phyloP scores from a whole-genome alignment of 2,888 invertebrate genomes.

The Ptilodon capucinus region DNA sequence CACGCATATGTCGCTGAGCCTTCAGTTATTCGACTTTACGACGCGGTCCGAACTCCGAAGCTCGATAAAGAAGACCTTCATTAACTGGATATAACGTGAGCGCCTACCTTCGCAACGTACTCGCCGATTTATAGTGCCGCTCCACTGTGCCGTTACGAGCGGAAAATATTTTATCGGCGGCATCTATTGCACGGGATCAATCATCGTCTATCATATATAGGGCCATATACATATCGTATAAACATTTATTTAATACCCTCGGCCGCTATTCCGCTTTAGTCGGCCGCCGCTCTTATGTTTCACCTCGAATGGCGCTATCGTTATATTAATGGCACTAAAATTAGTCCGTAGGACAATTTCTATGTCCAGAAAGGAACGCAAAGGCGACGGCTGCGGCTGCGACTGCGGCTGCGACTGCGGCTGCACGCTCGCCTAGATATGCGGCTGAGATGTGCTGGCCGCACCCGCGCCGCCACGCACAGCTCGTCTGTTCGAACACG shows the following conservation, averaged over 20 bases:
- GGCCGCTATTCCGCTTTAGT: not conserved
- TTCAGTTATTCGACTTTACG: conserved; percentile 10
- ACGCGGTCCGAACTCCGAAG: too few species aligned
- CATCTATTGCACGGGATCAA: not conserved
- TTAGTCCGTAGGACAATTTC: not conserved
- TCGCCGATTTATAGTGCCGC: not conserved
- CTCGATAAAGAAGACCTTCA: conserved; percentile 6
- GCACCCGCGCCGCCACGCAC: too few species aligned
- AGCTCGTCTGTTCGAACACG: not conserved
- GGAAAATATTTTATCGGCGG: not conserved
- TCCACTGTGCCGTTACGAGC: not conserved
- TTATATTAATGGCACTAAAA: not conserved
- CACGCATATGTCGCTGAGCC: not conserved
- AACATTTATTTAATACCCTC: not conserved
- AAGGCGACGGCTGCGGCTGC: not conserved
- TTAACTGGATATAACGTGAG: conserved; percentile 1
- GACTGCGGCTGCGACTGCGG: too few species aligned
- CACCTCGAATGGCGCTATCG: not conserved
- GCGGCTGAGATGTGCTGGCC: too few species aligned
- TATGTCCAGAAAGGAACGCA: not conserved
- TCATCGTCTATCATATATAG: not conserved
- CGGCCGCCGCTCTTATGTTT: not conserved
- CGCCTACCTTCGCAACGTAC: not conserved
- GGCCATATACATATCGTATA: not conserved
- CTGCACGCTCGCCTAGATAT: too few species aligned